These are phyloP conservation scores for Monochamus saltuarius DNA, from an alignment of 1,140 invertebrate species.

Conservation along the genomic window DNA sequence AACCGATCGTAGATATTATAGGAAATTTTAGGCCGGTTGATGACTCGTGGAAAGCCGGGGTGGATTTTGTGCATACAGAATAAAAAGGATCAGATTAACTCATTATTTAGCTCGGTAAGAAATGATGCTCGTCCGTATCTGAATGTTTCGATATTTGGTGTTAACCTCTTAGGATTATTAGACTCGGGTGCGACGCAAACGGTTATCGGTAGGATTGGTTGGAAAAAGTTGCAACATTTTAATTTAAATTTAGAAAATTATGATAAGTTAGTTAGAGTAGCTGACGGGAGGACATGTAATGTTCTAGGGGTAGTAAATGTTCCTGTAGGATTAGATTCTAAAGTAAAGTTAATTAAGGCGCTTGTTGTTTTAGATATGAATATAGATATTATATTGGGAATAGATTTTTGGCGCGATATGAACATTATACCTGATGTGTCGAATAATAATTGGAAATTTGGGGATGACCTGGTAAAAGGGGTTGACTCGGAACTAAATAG, in stretches of 20 bases:
- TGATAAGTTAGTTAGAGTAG: neutral
- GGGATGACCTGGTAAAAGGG: neutral
- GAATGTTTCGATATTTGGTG: slow-evolving; percentile 1
- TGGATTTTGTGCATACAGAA: slow-evolving; percentile 4
- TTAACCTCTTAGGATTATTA: slow-evolving; percentile 1
- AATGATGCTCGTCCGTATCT: slow-evolving; percentile 7
- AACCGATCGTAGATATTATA: neutral
- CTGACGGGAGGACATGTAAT: slow-evolving; percentile 9
- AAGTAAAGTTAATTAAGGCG: neutral
- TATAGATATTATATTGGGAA: slow-evolving; percentile 1
- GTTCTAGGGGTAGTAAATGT: slow-evolving; percentile 7
- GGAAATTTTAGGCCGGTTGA: neutral
- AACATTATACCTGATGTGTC: slow-evolving; percentile 1
- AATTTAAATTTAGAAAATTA: slow-evolving; percentile 9
- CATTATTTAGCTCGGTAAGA: neutral
- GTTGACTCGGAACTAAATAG: no score
- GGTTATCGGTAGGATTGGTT: neutral
- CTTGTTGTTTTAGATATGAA: slow-evolving; percentile 17
- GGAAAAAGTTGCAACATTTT: neutral
- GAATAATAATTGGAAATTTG: slow-evolving; percentile 7
- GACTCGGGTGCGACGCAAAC: slow-evolving; percentile 11
- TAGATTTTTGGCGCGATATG: slow-evolving; percentile 17
- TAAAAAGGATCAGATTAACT: neutral
- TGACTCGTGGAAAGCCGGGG: slow-evolving; percentile 1
- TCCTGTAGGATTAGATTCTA: slow-evolving; percentile 4